Evolutionary conservation across 1,140 invertebrate species (phyloP), one percentile per base, ranked within the genome.

Genomic region (Tyrophagus putrescentiae): DNA sequence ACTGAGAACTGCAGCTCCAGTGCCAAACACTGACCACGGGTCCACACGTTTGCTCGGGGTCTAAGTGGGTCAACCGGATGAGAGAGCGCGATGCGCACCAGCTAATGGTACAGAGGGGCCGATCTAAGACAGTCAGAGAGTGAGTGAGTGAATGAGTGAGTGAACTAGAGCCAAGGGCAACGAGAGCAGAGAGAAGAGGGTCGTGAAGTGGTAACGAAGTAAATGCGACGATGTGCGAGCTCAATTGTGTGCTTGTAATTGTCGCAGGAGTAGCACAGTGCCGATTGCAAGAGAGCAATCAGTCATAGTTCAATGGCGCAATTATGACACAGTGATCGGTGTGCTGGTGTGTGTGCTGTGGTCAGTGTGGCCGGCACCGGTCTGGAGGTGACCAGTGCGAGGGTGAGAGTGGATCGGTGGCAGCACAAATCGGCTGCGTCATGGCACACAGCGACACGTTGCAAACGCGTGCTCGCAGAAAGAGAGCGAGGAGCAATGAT

Each of bases 31-130:
- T 48, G 45, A 18, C 21, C 7, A 21, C 45, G 45, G 31, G 45
- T 48, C 21, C 21, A 7, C 7, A 21, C 21, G 13, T 13, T 39
- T 13, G 31, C 23, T 25, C 45, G 45, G 45, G 18, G 45, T 39
- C 45, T 25, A 48, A 48, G 23, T 48, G 45, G 45, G 45, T 48
- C 45, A 48, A 48, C 45, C 45, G 45, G 45, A 48, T 48, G 45
- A 48, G 45, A 18, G 7, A 18, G 21, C 13, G 45, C 31, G 45
- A 18, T n/a, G n/a, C 25, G 27, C 27, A 50, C 45, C 16, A 50
- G 3, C 45, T 28, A 3, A 50, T 29, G 2, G 31, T 3, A 50
- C 13, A 54, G 2, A 32, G 11, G 39, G 21, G 6, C 16, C 5
- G 34, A 53, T n/a, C 21, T 6, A n/a, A 48, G 6, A 6, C 5